phyloP scores from a whole-genome alignment of 2,113 vertebrate genomes.

The Prietella phreatophila region DNA sequence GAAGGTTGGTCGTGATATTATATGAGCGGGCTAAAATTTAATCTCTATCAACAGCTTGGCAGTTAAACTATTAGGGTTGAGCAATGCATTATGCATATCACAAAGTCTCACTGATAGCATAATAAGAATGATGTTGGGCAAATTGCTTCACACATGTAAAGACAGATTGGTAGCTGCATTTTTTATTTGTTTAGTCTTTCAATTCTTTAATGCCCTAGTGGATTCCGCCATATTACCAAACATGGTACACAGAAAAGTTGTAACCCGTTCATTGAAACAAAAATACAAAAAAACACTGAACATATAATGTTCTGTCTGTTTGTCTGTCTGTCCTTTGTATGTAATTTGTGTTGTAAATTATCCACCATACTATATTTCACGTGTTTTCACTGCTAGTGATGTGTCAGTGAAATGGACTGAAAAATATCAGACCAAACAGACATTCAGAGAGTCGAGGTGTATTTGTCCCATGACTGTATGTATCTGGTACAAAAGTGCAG shows the following conservation, averaged over 20 bases:
- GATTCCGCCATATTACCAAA: neutral
- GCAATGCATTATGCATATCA: neutral
- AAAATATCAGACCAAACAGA: neutral
- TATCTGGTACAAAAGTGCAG: neutral
- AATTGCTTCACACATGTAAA: neutral
- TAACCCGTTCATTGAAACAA: neutral
- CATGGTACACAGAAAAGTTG: neutral
- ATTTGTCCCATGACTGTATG: neutral
- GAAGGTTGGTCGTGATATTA: neutral
- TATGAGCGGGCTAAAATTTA: neutral
- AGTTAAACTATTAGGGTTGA: conserved; percentile 2
- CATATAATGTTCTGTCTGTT: neutral
- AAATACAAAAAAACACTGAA: neutral
- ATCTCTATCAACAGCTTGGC: neutral
- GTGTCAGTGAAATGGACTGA: neutral
- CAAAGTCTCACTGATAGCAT: neutral
- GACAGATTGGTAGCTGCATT: neutral
- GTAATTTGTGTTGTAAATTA: neutral
- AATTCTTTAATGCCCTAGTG: neutral
- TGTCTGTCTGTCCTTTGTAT: neutral
- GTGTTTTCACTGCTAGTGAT: neutral
- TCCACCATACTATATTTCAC: neutral
- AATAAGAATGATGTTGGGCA: neutral
- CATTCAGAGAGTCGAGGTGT: neutral
- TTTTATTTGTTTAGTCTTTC: neutral